phyloP scores from a whole-genome alignment of 2,888 invertebrate species.

The Mechanitis messenoides region DNA sequence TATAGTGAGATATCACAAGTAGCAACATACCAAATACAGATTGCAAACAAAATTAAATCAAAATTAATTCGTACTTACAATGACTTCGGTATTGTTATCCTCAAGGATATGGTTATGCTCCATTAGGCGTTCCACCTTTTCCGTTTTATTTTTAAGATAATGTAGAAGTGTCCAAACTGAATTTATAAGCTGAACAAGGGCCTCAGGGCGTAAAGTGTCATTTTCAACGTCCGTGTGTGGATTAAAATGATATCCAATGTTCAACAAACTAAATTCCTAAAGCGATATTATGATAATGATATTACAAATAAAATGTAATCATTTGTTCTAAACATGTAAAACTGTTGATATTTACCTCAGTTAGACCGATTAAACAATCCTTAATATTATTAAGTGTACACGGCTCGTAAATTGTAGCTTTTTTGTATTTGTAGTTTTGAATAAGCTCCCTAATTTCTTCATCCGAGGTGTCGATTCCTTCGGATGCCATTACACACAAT shows the following conservation, averaged over 20 bases:
- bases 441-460: conserved; percentile 68
- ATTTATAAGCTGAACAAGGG: conserved; percentile 61
- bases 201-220: conserved; percentile 44
- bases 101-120: conserved; percentile 61
- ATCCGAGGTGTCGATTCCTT: conserved; percentile 50
- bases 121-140: conserved; percentile 48
- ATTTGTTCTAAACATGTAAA: neutral
- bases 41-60: neutral
- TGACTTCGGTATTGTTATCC: conserved; percentile 58
- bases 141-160: conserved; percentile 49
- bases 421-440: conserved; percentile 61
- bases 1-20: too few species aligned
- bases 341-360: conserved; percentile 46
- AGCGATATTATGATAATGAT: conserved; percentile 16
- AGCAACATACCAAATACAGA: too few species aligned
- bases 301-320: neutral
- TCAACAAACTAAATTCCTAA: conserved; percentile 60
- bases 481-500: conserved; percentile 19
- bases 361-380: conserved; percentile 64
- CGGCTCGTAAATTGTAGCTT: conserved; percentile 60
- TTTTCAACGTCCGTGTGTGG: conserved; percentile 55
- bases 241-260: conserved; percentile 61
- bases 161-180: conserved; percentile 58
- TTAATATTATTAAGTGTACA: conserved; percentile 57
- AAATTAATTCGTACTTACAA: conserved; percentile 42